phyloP scores from a whole-genome alignment of 2,113 vertebrate genomes.

The Paralichthys olivaceus region DNA sequence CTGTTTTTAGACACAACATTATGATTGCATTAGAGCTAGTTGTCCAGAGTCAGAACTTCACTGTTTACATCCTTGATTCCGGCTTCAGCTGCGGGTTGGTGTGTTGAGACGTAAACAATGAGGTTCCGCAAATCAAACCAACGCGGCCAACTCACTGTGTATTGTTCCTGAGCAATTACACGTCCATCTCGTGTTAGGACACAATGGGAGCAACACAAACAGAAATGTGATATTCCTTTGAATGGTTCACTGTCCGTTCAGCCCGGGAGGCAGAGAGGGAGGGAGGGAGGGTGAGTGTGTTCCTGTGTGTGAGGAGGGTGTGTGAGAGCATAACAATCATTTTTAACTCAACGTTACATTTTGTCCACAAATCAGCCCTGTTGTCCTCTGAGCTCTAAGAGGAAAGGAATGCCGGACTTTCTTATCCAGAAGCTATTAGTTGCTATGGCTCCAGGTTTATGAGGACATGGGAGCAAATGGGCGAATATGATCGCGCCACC shows the following conservation, averaged over 20 bases:
- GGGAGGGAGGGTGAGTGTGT: slow-evolving; percentile 1
- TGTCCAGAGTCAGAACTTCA: slow-evolving; percentile 37
- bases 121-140: slow-evolving; percentile 20
- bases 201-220: slow-evolving; percentile 67
- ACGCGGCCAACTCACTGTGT: slow-evolving; percentile 36
- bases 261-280: not conserved
- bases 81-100: slow-evolving; percentile 12
- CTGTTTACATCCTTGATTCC: slow-evolving; percentile 15
- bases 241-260: slow-evolving; percentile 46
- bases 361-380: slow-evolving; percentile 2
- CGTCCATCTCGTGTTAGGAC: slow-evolving; percentile 27
- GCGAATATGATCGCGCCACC: slow-evolving; percentile 26
- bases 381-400: slow-evolving; percentile 16
- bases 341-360: slow-evolving; percentile 27
- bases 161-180: slow-evolving; percentile 61
- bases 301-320: not conserved
- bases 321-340: slow-evolving; percentile 3
- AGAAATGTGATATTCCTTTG: slow-evolving; percentile 55
- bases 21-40: slow-evolving; percentile 48
- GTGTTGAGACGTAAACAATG: slow-evolving; percentile 28
- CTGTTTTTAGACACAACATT: slow-evolving; percentile 45
- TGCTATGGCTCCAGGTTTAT: slow-evolving; percentile 53
- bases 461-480: slow-evolving; percentile 44
- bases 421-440: slow-evolving; percentile 59
- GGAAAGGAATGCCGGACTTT: slow-evolving; percentile 65